These are phyloP conservation scores for Rhinopomastus cyanomelas DNA, from an alignment of 2,113 vertebrate genomes.

Conservation along the genomic window DNA sequence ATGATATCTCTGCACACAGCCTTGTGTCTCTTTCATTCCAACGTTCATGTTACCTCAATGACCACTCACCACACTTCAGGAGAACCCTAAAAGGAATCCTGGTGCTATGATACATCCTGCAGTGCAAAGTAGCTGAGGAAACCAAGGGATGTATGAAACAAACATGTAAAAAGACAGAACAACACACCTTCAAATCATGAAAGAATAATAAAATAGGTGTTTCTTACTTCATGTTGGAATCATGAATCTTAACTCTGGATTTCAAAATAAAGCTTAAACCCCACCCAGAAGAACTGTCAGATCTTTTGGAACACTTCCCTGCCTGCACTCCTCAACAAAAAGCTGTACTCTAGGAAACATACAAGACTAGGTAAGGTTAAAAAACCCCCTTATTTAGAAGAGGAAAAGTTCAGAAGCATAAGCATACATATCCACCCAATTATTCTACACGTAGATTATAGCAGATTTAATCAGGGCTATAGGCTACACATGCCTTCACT, in stretches of 20 bases:
- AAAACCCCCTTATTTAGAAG: not conserved
- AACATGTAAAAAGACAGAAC: not conserved
- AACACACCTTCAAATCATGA: not conserved
- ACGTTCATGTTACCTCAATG: not conserved
- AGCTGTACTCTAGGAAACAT: not conserved
- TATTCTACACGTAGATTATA: not conserved
- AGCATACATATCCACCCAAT: not conserved
- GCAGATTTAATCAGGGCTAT: not conserved
- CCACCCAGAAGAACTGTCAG: not conserved
- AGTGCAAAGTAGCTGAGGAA: not conserved
- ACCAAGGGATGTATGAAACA: not conserved
- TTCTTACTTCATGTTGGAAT: not conserved
- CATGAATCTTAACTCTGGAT: not conserved
- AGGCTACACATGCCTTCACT: rapidly evolving
- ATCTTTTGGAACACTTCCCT: not conserved
- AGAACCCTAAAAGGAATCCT: not conserved
- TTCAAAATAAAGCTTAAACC: not conserved
- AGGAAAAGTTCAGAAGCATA: not conserved
- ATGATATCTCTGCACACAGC: too few relatives aligned
- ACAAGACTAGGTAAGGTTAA: not conserved
- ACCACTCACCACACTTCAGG: not conserved
- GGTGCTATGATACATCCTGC: not conserved
- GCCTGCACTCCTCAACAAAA: not conserved
- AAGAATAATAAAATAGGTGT: not conserved
- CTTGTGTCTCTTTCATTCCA: not conserved